These are phyloP conservation scores for Mycogona germanica DNA, from an alignment of 2,888 invertebrate genomes.

Conservation along the genomic window DNA sequence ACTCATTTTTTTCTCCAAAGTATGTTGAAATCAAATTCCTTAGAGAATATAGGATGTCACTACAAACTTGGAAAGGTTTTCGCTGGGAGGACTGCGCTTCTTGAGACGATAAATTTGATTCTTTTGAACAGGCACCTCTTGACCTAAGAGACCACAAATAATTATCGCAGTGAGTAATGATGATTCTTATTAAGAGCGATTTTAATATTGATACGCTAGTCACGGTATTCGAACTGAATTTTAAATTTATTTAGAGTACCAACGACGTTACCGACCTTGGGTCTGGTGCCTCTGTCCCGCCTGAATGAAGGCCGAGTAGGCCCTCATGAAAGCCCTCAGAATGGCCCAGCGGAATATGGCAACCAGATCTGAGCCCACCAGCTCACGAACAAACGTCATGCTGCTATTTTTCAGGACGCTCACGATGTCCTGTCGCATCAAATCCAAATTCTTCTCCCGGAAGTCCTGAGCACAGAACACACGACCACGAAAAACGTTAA, in stretches of 20 bases:
- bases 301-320: conserved; percentile 30
- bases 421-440: conserved; percentile 89
- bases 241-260: not conserved
- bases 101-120: conserved; percentile 5
- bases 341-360: conserved; percentile 91
- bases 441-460: conserved; percentile 89
- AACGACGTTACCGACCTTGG: not conserved
- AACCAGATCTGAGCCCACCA: conserved; percentile 86
- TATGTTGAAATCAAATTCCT: not conserved
- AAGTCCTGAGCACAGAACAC: conserved; percentile 46
- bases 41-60: not conserved
- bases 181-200: not conserved
- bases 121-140: conserved; percentile 9
- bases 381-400: conserved; percentile 80
- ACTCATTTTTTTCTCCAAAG: not conserved
- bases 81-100: conserved; percentile 6
- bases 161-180: too few relatives aligned
- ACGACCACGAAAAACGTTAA: not conserved
- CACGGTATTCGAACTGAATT: not conserved
- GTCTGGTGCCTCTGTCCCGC: conserved; percentile 18
- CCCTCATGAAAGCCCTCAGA: conserved; percentile 77
- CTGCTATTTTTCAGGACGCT: conserved; percentile 87
- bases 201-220: too few relatives aligned
- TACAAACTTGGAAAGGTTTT: conserved; percentile 11
- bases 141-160: too few relatives aligned